A percentile compares a stretch with the other conserved stretches of the same genome.
These are phyloP conservation scores for Odontothrips loti DNA, from an alignment of 2,888 invertebrate species.

Conservation along the genomic window DNA sequence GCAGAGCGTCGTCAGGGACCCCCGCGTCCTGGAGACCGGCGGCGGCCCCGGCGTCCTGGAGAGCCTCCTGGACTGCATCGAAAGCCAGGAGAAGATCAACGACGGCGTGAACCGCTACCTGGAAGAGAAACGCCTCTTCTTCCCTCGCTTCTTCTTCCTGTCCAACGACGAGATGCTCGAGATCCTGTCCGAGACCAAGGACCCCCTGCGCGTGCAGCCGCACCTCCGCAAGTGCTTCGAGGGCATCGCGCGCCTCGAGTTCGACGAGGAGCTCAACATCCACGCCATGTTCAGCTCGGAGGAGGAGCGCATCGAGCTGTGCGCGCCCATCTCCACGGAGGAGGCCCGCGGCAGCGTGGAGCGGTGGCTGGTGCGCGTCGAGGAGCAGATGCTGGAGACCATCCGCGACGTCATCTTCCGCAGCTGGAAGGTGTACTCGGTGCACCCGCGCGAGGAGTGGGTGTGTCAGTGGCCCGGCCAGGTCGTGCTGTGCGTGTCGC, in stretches of 20 bases:
- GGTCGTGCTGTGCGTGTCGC: slow-evolving; percentile 71
- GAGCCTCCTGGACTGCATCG: slow-evolving; percentile 62
- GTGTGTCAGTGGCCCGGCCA: slow-evolving; percentile 75
- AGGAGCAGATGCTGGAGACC: slow-evolving; percentile 72
- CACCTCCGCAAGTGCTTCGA: slow-evolving; percentile 86
- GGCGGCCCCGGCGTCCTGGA: slow-evolving; percentile 65
- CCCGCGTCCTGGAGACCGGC: slow-evolving; percentile 62
- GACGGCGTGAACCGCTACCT: slow-evolving; percentile 77
- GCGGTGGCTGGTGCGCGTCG: slow-evolving; percentile 78
- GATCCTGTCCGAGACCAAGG: slow-evolving; percentile 84
- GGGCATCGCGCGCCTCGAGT: slow-evolving; percentile 70
- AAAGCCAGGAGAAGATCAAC: slow-evolving; percentile 71
- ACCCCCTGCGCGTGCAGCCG: slow-evolving; percentile 76
- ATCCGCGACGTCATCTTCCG: slow-evolving; percentile 63
- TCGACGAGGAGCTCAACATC: slow-evolving; percentile 68
- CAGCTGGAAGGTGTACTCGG: slow-evolving; percentile 62
- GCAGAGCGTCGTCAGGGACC: slow-evolving; percentile 58
- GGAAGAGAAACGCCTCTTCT: slow-evolving; percentile 73
- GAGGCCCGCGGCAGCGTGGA: slow-evolving; percentile 79
- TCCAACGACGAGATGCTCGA: slow-evolving; percentile 89
- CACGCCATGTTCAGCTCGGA: slow-evolving; percentile 72
- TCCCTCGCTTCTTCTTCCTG: slow-evolving; percentile 75
- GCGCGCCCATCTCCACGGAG: slow-evolving; percentile 59
- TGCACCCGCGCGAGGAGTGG: slow-evolving; percentile 61
- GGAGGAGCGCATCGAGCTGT: slow-evolving; percentile 64